A percentile compares a stretch with the other conserved stretches of the same genome.
phyloP scores from a whole-genome alignment of 2,113 vertebrate genomes.

The Rutilus rutilus region DNA sequence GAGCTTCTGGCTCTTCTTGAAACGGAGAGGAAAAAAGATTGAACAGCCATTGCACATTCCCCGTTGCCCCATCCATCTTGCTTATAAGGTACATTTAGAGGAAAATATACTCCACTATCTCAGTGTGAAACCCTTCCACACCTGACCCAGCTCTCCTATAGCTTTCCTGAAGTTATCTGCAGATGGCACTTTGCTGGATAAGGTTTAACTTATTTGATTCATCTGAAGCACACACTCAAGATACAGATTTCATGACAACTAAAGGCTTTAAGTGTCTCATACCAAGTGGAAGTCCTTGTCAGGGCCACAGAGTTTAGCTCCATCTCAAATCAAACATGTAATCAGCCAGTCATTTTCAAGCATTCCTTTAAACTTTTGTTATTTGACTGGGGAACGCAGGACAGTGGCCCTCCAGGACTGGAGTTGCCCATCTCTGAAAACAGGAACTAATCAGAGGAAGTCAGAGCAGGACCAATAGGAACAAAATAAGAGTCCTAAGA shows the following conservation, averaged over 20 bases:
- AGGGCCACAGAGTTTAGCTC: no score
- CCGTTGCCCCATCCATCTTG: not conserved
- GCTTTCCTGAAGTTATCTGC: conserved; percentile 1
- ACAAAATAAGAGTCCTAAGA: no score
- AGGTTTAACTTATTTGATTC: not conserved
- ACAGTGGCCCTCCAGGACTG: no score
- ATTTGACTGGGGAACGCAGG: no score
- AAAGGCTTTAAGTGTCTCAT: not conserved
- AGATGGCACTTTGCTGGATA: conserved; percentile 14
- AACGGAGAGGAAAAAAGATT: not conserved
- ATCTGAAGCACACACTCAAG: not conserved
- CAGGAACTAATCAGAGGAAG: no score
- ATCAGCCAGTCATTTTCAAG: no score
- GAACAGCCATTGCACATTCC: not conserved
- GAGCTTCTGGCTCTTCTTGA: conserved; percentile 33
- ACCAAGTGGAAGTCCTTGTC: not conserved
- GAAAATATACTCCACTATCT: conserved; percentile 7
- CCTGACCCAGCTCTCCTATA: not conserved
- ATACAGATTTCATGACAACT: conserved; percentile 1
- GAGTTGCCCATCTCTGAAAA: no score
- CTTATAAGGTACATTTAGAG: conserved; percentile 12
- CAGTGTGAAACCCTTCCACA: not conserved
- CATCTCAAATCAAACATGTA: no score
- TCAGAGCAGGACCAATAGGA: no score
- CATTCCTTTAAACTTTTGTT: no score